Conservation (phyloP, 2,888 invertebrate species). For the Onthophagus sagittarius region DNA sequence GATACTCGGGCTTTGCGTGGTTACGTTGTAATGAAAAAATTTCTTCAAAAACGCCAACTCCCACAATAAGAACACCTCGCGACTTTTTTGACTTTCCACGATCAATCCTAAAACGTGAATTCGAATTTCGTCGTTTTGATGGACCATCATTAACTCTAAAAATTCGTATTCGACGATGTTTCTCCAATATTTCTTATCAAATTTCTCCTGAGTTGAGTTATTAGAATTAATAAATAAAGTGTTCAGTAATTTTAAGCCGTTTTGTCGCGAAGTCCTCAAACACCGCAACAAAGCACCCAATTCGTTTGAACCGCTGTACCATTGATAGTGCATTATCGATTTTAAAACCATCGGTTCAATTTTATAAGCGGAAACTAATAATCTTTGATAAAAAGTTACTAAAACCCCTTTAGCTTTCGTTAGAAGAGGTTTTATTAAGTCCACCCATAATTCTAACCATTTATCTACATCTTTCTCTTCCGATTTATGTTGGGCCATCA, state of each 20-base stretch:
- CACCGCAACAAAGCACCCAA: slow-evolving; percentile 51
- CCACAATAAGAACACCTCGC: slow-evolving; percentile 57
- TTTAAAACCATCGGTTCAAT: slow-evolving; percentile 40
- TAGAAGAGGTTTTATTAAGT: slow-evolving; percentile 29
- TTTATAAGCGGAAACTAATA: slow-evolving; percentile 44
- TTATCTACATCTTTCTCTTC: slow-evolving; percentile 39
- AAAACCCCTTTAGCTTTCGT: slow-evolving; percentile 38
- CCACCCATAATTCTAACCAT: slow-evolving; percentile 54
- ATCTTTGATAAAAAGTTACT: slow-evolving; percentile 40
- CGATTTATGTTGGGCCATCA: slow-evolving; percentile 51
- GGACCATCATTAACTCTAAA: slow-evolving; percentile 56
- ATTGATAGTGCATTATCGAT: slow-evolving; percentile 29
- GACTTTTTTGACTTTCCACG: slow-evolving; percentile 70
- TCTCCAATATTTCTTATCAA: slow-evolving; percentile 50
- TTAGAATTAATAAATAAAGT: slow-evolving; percentile 10
- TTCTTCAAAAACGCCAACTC: slow-evolving; percentile 63
- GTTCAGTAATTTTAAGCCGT: slow-evolving; percentile 40
- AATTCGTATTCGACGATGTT: slow-evolving; percentile 52
- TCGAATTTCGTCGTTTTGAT: slow-evolving; percentile 61
- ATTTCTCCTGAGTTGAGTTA: slow-evolving; percentile 25
- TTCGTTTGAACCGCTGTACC: slow-evolving; percentile 34
- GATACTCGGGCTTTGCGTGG: slow-evolving; percentile 63
- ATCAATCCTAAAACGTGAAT: slow-evolving; percentile 65
- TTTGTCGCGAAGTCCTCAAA: slow-evolving; percentile 51
- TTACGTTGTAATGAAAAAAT: slow-evolving; percentile 67